These are phyloP conservation scores for Gallinago undulata DNA, from an alignment of 2,113 vertebrate species.

Conservation along the genomic window DNA sequence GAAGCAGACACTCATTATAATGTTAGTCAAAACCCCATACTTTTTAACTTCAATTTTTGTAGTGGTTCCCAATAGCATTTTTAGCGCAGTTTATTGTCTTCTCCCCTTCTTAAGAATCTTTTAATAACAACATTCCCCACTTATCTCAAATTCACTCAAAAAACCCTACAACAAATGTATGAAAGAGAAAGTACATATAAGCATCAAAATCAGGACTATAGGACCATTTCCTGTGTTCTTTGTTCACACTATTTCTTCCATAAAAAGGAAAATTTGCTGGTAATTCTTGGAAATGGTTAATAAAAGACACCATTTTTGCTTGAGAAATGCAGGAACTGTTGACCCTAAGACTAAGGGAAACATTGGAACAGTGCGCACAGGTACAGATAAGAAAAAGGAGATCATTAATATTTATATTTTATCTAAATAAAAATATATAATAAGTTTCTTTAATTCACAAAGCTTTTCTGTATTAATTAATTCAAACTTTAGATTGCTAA, in stretches of 20 bases:
- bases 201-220: background rate
- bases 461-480: background rate
- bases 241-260: background rate
- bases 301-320: background rate
- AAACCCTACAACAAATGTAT: background rate
- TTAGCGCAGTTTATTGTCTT: background rate
- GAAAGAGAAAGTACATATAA: background rate
- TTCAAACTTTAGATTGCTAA: background rate
- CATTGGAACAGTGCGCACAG: accelerated
- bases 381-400: background rate
- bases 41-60: background rate
- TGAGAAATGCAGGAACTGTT: background rate
- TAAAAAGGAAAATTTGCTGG: background rate
- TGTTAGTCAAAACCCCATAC: background rate
- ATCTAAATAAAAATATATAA: background rate
- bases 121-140: background rate
- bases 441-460: background rate
- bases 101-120: background rate
- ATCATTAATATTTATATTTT: background rate
- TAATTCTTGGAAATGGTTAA: background rate
- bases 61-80: background rate
- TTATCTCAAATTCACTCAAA: background rate
- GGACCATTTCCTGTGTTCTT: background rate
- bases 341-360: background rate
- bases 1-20: background rate